Conservation (phyloP, 1,140 invertebrate genomes). For the Zaprionus ghesquierei region DNA sequence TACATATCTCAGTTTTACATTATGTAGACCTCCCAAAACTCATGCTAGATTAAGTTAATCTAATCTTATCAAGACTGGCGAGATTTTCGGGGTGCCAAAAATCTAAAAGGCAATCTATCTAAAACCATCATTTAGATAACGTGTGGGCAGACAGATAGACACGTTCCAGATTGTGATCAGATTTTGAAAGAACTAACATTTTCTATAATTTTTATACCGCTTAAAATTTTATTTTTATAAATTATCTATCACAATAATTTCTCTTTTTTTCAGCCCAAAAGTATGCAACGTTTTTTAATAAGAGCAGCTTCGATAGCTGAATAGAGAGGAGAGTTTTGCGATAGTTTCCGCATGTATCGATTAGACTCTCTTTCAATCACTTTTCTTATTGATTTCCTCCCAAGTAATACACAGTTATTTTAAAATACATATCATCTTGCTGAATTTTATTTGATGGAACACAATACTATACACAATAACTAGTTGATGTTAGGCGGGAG, state of each 20-base stretch:
- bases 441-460: constrained; percentile 67
- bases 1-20: not conserved
- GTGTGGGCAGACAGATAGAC: not conserved
- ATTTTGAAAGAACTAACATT: too few species aligned
- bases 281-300: not conserved
- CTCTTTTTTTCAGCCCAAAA: not conserved
- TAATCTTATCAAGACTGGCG: not conserved
- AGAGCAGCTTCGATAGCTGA: too few species aligned
- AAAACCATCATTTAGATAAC: not conserved
- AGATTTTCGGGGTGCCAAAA: not conserved
- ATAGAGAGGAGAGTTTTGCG: not conserved
- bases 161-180: not conserved
- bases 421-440: constrained; percentile 55
- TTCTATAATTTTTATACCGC: too few species aligned
- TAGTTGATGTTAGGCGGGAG: constrained; percentile 57
- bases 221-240: too few species aligned
- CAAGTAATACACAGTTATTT: not conserved
- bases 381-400: too few species aligned
- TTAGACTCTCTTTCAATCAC: too few species aligned
- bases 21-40: not conserved
- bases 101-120: not conserved
- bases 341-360: not conserved
- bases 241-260: too few species aligned
- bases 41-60: not conserved
- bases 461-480: constrained; percentile 64